Base-by-base conservation (phyloP, 2,113 vertebrate species). In the Pyrgilauda ruficollis region DNA sequence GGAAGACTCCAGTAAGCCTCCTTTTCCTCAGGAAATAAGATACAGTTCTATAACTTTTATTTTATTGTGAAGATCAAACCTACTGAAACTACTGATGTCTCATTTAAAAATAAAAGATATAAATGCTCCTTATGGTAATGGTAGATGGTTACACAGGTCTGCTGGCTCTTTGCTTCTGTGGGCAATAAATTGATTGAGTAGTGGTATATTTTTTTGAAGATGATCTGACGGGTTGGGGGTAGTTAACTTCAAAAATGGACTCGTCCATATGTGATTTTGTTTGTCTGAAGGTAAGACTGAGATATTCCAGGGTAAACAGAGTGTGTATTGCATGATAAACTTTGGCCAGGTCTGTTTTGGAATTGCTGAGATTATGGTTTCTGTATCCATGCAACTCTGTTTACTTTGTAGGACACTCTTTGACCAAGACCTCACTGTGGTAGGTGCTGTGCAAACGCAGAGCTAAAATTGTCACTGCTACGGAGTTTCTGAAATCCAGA, bases 341-440 rank as follows among this genome's bases (percentile, higher is more conserved):
- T 37, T 91, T 22, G 80, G 85, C 73, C 79, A 78, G 47, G 28
- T 68, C 47, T 70, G 41, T 79, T 49, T 70, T 72, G 64, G 68
- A 87, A 56, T 20, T 84, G 82, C 83, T 81, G 92, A 90, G 87
- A 44, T 95, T 19, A 72, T 1, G 0, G 1, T 88, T 87, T 87
- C 47, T 68, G 68, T 89, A 66, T 77, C 85, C 9, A 4, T 35
- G 75, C 56, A 91, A 28, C 56, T 75, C 56, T 93, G 47, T 93
- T 94, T 77, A 20, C 64, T 91, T 75, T 94, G 73, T 44, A 56
- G 91, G 69, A 75, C 64, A 70, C 74, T 76, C 61, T 94, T 87
- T 95, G 90, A 80, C 63, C 83, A 84, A 70, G 83, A 64, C 72
- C 39, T 86, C 27, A 3, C 23, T 75, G 52, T 70, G 90, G 72